Percentiles rank a stretch among this genome's conserved stretches.
Evolutionary conservation across 2,797 vertebrate species (phyloP).

Genomic region (Ceyx erithaca): DNA sequence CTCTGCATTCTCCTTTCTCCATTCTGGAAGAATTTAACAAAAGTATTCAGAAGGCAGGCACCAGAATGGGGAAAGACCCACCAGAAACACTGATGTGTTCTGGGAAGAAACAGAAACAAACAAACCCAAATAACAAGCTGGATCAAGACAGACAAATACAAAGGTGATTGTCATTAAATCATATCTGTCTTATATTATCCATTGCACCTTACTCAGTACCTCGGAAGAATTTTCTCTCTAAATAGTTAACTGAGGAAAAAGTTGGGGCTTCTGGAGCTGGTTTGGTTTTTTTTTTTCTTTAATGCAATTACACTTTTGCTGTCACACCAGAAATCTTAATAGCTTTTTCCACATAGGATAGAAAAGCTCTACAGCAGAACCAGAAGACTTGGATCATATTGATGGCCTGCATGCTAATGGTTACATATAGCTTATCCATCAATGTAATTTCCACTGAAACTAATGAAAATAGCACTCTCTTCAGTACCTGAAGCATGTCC

Average conservation of each 20-base stretch:
- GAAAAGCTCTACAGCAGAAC: neutral
- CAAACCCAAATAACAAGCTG: neutral
- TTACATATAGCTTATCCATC: neutral
- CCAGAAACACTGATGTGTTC: neutral
- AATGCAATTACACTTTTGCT: slow-evolving; percentile 14
- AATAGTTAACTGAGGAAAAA: neutral
- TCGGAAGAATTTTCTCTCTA: neutral
- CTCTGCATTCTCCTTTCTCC: neutral
- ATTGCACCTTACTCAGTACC: neutral
- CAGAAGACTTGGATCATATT: neutral
- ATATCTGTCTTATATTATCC: neutral
- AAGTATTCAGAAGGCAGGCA: neutral
- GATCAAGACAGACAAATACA: neutral
- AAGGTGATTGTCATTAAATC: slow-evolving; percentile 5
- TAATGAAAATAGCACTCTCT: neutral
- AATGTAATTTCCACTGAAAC: neutral
- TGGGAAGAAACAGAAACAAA: neutral
- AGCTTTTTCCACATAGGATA: neutral
- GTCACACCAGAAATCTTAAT: slow-evolving; percentile 26
- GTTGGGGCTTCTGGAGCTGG: too few species aligned
- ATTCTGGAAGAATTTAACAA: neutral
- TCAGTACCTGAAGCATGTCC: neutral
- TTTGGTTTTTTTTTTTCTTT: neutral
- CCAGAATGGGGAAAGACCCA: neutral
- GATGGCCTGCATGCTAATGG: neutral